These are phyloP conservation scores for Cyrtodaria siliqua DNA, from an alignment of 2,888 invertebrate species.

Conservation along the genomic window DNA sequence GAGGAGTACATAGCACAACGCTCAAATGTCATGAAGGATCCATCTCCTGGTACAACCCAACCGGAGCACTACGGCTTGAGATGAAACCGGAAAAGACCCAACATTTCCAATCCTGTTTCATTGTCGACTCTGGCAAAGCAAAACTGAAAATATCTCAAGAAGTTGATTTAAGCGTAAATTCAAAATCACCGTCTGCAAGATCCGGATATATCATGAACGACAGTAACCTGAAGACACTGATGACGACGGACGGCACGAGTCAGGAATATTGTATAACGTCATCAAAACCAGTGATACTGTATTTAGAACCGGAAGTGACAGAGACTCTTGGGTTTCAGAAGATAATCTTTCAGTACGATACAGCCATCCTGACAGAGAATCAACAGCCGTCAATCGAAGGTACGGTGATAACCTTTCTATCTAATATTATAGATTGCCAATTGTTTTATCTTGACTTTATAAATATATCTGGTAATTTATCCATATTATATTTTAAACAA, in stretches of 20 bases:
- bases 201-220: conserved; percentile 37
- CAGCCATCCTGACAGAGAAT: conserved; percentile 30
- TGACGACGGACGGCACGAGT: conserved; percentile 56
- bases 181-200: conserved; percentile 37
- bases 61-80: conserved; percentile 69
- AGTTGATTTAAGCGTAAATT: conserved; percentile 27
- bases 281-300: conserved; percentile 61
- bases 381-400: conserved; percentile 68
- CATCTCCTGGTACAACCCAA: conserved; percentile 74
- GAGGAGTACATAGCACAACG: conserved; percentile 62
- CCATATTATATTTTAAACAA: no score
- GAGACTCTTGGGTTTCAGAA: conserved; percentile 61
- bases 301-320: conserved; percentile 71
- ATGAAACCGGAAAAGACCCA: conserved; percentile 55
- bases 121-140: conserved; percentile 60
- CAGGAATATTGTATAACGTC: conserved; percentile 70
- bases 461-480: no score
- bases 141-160: conserved; percentile 72
- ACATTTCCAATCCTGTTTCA: conserved; percentile 65
- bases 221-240: conserved; percentile 61
- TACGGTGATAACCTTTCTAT: conserved; percentile 32
- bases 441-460: no score
- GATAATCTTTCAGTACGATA: conserved; percentile 68
- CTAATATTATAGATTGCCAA: no score
- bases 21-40: conserved; percentile 69